Conservation (phyloP, 92 coral and sea anemone genomes). For the Umimayanthus kanabou region DNA sequence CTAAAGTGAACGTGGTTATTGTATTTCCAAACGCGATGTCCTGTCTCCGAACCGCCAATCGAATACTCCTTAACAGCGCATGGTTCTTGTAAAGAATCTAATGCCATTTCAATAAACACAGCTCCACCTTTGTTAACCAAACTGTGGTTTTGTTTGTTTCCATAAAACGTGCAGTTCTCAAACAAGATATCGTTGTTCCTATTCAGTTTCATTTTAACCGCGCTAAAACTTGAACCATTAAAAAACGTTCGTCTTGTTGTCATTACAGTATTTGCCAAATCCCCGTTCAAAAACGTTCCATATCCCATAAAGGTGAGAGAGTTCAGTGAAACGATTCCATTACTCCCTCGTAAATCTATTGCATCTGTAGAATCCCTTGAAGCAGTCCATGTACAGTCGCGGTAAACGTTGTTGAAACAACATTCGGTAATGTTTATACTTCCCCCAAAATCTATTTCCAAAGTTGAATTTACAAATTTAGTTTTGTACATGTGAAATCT, state of each 20-base stretch:
- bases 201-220: not conserved
- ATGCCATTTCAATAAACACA: slow-evolving; percentile 5
- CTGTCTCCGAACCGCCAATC: not conserved
- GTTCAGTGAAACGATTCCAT: not conserved
- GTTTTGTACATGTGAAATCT: not conserved
- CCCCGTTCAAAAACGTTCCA: not conserved
- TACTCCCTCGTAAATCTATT: not conserved
- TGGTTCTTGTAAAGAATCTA: not conserved
- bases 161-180: slow-evolving; percentile 4
- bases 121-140: not conserved
- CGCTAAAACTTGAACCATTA: slow-evolving; percentile 2
- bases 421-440: not conserved
- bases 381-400: too few relatives aligned
- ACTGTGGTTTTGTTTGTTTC: not conserved
- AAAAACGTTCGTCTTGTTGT: not conserved
- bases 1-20: slow-evolving; percentile 13
- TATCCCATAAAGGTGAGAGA: not conserved
- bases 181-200: slow-evolving; percentile 3
- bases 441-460: not conserved
- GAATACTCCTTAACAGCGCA: not conserved
- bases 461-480: not conserved
- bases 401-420: not conserved
- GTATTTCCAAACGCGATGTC: slow-evolving; percentile 23
- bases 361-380: not conserved
- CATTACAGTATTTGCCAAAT: not conserved